Evolutionary conservation across 2,797 vertebrate genomes (phyloP).

Genomic region (Catamblyrhynchus diadema): DNA sequence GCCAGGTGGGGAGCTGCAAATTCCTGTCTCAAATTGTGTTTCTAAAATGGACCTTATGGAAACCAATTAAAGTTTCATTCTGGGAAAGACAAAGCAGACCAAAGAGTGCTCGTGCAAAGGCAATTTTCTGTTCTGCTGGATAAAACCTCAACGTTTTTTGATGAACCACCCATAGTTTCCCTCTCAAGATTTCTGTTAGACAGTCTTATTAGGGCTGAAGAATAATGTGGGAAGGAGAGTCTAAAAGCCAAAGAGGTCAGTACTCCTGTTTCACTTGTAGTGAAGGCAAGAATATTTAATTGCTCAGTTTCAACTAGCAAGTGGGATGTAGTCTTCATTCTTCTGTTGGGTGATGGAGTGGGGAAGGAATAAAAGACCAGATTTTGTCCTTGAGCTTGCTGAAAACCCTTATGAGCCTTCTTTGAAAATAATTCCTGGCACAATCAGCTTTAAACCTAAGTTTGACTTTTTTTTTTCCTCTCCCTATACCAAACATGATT

Average conservation of each 20-base stretch:
- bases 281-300: neutral
- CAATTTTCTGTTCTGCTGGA: neutral
- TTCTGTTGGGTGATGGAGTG: neutral
- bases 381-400: constrained; percentile 50
- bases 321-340: neutral
- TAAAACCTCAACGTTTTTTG: neutral
- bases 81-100: neutral
- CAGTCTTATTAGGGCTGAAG: neutral
- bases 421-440: constrained; percentile 69
- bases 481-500: constrained; percentile 70
- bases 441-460: constrained; percentile 54
- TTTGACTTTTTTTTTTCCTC: constrained; percentile 64
- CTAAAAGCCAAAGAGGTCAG: neutral
- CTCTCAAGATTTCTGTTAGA: neutral
- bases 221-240: neutral
- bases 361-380: constrained; percentile 28
- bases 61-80: neutral
- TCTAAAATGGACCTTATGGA: neutral
- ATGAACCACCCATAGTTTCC: neutral
- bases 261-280: neutral
- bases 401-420: constrained; percentile 47
- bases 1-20: neutral
- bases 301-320: neutral
- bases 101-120: neutral
- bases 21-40: neutral